These are phyloP conservation scores for Drosophila atripex DNA, from an alignment of 2,888 invertebrate genomes.

Conservation along the genomic window DNA sequence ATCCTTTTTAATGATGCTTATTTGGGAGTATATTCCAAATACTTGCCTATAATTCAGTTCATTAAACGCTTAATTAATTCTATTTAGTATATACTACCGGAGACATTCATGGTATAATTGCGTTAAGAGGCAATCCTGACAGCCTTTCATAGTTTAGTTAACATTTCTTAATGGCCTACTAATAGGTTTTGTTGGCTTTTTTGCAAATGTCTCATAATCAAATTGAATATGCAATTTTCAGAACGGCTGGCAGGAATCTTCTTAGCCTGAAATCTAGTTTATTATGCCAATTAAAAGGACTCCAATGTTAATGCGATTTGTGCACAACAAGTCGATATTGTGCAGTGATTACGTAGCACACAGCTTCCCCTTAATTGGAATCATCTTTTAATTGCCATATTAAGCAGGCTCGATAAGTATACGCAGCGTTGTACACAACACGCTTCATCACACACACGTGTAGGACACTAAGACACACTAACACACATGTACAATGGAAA, in stretches of 20 bases:
- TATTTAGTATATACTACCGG: not conserved
- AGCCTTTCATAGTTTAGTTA: not conserved
- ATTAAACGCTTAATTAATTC: not conserved
- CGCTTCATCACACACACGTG: constrained; percentile 11
- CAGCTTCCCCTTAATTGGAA: constrained; percentile 65
- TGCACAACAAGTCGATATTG: constrained; percentile 45
- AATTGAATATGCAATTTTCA: not conserved
- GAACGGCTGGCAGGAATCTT: not conserved
- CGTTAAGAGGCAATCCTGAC: not conserved
- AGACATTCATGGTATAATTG: not conserved
- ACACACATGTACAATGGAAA: constrained; percentile 27
- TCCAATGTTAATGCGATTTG: constrained; percentile 53
- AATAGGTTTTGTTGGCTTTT: not conserved
- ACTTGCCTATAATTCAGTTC: not conserved
- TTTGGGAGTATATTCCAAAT: not conserved
- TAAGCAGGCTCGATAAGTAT: constrained; percentile 62
- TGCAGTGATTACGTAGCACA: constrained; percentile 41
- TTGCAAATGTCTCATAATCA: constrained; percentile 1
- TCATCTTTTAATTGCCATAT: constrained; percentile 75
- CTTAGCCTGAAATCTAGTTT: constrained; percentile 20
- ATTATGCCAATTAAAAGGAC: constrained; percentile 60
- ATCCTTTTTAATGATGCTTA: not conserved
- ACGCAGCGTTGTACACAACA: constrained; percentile 33
- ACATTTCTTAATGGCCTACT: not conserved
- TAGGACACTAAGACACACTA: constrained; percentile 5